phyloP scores from a whole-genome alignment of 1,140 invertebrate species.

The Zaprionus davidi region DNA sequence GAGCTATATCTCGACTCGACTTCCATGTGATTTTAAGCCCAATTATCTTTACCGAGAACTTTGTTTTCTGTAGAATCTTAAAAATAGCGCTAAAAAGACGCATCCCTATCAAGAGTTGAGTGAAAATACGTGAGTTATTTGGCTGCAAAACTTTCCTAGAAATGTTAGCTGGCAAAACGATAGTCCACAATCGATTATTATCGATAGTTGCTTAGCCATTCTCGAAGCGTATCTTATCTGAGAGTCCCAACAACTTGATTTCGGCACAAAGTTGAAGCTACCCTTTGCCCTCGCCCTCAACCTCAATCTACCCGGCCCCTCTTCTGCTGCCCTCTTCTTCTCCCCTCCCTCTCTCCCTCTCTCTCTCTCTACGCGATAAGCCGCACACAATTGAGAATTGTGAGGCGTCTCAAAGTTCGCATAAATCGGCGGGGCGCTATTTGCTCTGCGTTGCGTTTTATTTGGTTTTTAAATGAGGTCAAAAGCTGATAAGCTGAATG shows the following conservation, averaged over 20 bases:
- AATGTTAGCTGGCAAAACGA: neutral
- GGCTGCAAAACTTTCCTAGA: neutral
- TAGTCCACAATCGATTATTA: neutral
- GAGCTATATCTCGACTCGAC: neutral
- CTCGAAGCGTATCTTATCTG: neutral
- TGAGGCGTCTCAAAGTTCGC: constrained; percentile 58
- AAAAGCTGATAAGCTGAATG: constrained; percentile 70
- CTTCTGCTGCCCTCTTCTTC: neutral
- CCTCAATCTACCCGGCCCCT: neutral
- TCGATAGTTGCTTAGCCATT: neutral
- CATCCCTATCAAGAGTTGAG: neutral
- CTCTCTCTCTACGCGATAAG: constrained; percentile 49
- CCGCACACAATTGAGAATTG: constrained; percentile 54
- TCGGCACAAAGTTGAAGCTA: constrained; percentile 22
- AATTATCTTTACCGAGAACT: constrained; percentile 3
- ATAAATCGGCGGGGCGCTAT: constrained; percentile 51
- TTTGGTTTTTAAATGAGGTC: constrained; percentile 81
- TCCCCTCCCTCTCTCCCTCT: neutral
- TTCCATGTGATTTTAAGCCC: neutral
- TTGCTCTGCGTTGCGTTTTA: constrained; percentile 61
- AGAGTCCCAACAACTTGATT: neutral
- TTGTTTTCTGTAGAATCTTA: neutral
- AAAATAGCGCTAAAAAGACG: neutral
- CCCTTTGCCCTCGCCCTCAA: neutral
- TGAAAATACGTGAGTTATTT: neutral